These are phyloP conservation scores for Alloplasta piceator DNA, from an alignment of 2,888 invertebrate species.

Conservation along the genomic window DNA sequence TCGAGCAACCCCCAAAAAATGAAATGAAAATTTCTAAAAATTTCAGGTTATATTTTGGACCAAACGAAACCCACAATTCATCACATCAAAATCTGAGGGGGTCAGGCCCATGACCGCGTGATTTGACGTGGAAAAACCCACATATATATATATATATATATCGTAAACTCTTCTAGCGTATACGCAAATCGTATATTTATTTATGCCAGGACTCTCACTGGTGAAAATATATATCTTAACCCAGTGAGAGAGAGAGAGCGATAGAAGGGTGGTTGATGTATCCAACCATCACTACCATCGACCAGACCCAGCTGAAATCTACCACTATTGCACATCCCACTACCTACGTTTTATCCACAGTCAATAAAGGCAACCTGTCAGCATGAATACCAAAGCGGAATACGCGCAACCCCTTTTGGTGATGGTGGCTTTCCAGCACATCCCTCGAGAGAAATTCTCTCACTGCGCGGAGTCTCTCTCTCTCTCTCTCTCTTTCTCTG, in stretches of 20 bases:
- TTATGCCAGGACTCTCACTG: constrained; percentile 35
- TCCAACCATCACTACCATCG: constrained; percentile 14
- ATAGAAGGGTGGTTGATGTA: constrained; percentile 25
- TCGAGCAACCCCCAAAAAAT: no score
- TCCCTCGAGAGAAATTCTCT: constrained; percentile 6
- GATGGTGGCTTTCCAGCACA: neutral
- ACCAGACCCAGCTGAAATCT: neutral
- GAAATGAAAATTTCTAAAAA: no score
- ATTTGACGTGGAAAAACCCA: no score
- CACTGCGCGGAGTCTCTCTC: constrained; percentile 7
- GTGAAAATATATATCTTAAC: constrained; percentile 20
- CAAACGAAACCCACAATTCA: no score
- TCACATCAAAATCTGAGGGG: no score
- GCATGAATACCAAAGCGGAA: constrained; percentile 79
- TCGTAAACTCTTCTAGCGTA: neutral
- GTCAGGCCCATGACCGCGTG: no score
- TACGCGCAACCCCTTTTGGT: constrained; percentile 57
- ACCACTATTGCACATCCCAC: constrained; percentile 48
- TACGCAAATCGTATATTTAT: constrained; percentile 39
- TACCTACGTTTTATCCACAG: constrained; percentile 77
- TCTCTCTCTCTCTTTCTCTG: no score
- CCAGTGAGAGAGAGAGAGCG: neutral
- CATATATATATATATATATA: no score
- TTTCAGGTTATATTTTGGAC: no score
- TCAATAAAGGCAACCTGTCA: constrained; percentile 81